A percentile compares a stretch with the other conserved stretches of the same genome.
phyloP scores from a whole-genome alignment of 2,113 vertebrate species.

The Phaethon lepturus region DNA sequence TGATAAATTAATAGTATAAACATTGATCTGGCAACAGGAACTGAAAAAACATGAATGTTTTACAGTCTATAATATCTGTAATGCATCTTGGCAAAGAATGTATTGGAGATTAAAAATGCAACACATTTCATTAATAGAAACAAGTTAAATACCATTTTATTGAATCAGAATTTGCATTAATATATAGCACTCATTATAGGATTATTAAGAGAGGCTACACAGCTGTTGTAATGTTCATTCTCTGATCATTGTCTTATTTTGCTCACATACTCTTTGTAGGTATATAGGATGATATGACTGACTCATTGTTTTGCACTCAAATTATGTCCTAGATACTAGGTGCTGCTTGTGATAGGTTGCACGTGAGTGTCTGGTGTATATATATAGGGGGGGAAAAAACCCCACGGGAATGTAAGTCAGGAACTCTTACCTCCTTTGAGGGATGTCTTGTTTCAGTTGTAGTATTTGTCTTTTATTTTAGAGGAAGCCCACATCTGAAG shows the following conservation, averaged over 20 bases:
- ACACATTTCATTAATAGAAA: not conserved
- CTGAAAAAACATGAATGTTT: not conserved
- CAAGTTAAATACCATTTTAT: not conserved
- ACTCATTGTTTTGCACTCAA: not conserved
- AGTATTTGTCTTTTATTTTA: conserved; percentile 59
- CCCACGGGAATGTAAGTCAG: rapidly evolving
- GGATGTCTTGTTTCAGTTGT: not conserved
- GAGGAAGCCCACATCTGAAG: conserved; percentile 91
- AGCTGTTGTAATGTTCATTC: not conserved
- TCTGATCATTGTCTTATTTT: not conserved
- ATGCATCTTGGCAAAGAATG: not conserved
- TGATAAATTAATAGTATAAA: not conserved
- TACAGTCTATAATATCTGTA: not conserved
- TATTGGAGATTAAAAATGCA: not conserved
- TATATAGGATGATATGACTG: not conserved
- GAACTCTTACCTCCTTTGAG: not conserved
- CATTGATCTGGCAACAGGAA: not conserved
- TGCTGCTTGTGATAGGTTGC: not conserved
- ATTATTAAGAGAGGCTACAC: not conserved
- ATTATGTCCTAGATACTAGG: not conserved
- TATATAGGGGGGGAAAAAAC: rapidly evolving
- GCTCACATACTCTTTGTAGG: not conserved
- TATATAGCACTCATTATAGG: not conserved
- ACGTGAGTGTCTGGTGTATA: rapidly evolving
- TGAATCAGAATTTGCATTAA: not conserved